A percentile compares a stretch with the other conserved stretches of the same genome.
phyloP scores from a whole-genome alignment of 2,888 invertebrate species.

The Acanthosepion pharaonis region DNA sequence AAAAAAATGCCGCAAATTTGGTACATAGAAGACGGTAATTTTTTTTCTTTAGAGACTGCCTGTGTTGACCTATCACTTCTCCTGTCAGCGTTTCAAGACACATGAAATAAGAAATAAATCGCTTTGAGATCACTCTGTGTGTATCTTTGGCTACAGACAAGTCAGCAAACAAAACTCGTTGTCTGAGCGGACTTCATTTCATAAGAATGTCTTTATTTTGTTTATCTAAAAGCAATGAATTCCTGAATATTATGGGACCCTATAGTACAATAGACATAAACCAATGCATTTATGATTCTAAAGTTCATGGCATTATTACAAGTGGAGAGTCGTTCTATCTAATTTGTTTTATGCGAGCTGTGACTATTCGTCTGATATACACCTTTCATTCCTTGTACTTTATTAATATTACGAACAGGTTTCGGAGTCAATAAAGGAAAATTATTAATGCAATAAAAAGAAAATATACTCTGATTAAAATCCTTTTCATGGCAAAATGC shows the following conservation, averaged over 20 bases:
- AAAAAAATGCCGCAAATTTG: not conserved
- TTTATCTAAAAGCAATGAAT: conserved; percentile 21
- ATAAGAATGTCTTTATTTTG: not conserved
- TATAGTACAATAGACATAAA: not conserved
- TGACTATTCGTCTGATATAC: not conserved
- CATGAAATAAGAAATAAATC: not conserved
- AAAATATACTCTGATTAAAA: conserved; percentile 10
- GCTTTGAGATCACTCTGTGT: not conserved
- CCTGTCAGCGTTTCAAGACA: not conserved
- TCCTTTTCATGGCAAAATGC: not conserved
- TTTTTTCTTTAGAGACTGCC: not conserved
- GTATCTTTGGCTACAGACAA: not conserved
- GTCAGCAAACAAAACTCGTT: not conserved
- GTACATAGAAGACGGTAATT: not conserved
- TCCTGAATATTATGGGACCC: not conserved
- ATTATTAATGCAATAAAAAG: conserved; percentile 12
- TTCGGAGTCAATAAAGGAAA: not conserved
- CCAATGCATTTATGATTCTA: not conserved
- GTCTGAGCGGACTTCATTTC: not conserved
- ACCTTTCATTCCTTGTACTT: not conserved
- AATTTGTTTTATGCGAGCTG: not conserved
- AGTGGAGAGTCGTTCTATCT: not conserved
- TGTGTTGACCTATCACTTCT: not conserved
- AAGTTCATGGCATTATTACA: not conserved
- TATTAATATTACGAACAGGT: not conserved